These are phyloP conservation scores for Oxytorus armatus DNA, from an alignment of 2,888 invertebrate genomes.

Conservation along the genomic window DNA sequence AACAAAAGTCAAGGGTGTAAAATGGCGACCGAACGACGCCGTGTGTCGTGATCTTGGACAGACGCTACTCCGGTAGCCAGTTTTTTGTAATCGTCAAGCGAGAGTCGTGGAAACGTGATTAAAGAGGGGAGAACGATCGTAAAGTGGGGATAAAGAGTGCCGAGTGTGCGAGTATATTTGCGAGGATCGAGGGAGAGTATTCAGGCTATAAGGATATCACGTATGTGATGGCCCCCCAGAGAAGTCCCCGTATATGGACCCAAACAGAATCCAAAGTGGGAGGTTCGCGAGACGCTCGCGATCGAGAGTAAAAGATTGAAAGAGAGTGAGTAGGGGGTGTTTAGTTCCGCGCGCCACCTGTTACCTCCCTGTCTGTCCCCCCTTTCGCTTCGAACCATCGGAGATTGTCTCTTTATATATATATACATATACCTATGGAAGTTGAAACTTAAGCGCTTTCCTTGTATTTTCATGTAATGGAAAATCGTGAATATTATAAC, in stretches of 20 bases:
- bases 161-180: conserved; percentile 27
- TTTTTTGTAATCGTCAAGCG: conserved; percentile 75
- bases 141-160: conserved; percentile 50
- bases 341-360: conserved; percentile 82
- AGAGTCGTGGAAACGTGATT: conserved; percentile 68
- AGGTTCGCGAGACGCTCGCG: conserved; percentile 50
- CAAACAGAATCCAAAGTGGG: conserved; percentile 61
- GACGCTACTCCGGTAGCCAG: conserved; percentile 78
- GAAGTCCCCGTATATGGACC: conserved; percentile 65
- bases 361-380: conserved; percentile 76
- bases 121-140: conserved; percentile 60
- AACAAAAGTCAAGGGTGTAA: conserved; percentile 63
- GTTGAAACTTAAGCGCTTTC: no score
- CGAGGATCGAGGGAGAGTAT: conserved; percentile 10
- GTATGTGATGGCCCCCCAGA: conserved; percentile 18
- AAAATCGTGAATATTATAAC: no score
- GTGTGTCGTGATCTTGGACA: conserved; percentile 65
- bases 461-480: no score
- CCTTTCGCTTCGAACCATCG: conserved; percentile 25
- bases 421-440: neutral
- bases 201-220: conserved; percentile 23
- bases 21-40: conserved; percentile 64
- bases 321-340: conserved; percentile 74
- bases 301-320: conserved; percentile 63
- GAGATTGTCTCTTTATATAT: conserved; percentile 17